Base-by-base conservation (phyloP, 2,888 invertebrate genomes). In the Lomographa bimaculata region DNA sequence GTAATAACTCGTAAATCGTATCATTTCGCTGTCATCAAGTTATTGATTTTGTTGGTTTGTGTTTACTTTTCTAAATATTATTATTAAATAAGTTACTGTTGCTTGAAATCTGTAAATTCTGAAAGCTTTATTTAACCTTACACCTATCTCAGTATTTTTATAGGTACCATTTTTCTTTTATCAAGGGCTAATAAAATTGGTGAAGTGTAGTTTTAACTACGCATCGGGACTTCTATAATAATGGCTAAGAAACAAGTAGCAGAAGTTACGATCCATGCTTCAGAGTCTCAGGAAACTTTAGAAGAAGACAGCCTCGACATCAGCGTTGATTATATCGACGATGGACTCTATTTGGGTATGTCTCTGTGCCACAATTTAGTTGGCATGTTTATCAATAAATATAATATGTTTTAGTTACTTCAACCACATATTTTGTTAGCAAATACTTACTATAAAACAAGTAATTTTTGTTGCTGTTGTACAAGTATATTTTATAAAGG, bases 311-410 rank as follows among this genome's bases (percentile, higher is more conserved):
- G 65, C 39, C 43, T 80, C 7, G 84, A 79, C 42, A 57, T 87
- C 25, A 87, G 84, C 43, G 86, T 87, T 6, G 82, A 87, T 42
- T 67, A 70, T 6, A 85, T 89, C 26, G 87, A 89, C 23, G 80
- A 86, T 23, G 62, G 76, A 40, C 57, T 87, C 3, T 87, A 79
- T 49, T 64, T 89, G 51, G 87, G 87, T 76, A 57, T 47, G 62
- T 28, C 5, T 12, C 8, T n/a, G 1, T 32, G n/a, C n/a, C n/a
- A 7, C 1, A 14, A 14, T 20, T n/a, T 6, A 3, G 12, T 5
- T 18, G 23, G 2, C n/a, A 14, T 8, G 2, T 8, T 7, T 23
- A 7, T 20, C 5, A 1, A 17, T 17, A 19, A n/a, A n/a, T n/a
- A n/a, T n/a, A n/a, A n/a, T n/a, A n/a, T n/a, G n/a, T n/a, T n/a